These are phyloP conservation scores for Xestia c-nigrum DNA, from an alignment of 2,888 invertebrate species.

Conservation along the genomic window DNA sequence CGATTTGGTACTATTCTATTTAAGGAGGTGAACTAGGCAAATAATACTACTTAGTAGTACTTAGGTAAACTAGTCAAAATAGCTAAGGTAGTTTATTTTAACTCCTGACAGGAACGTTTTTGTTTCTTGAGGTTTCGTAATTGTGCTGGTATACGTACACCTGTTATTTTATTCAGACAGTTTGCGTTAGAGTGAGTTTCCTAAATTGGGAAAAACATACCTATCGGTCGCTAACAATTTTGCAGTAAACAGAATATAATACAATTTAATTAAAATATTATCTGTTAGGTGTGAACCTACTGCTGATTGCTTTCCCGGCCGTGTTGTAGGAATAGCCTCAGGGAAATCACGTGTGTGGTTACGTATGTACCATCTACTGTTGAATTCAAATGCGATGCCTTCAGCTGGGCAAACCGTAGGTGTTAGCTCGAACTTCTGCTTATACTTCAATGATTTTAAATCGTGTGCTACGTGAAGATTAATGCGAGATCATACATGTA, in stretches of 20 bases:
- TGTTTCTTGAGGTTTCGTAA: not conserved
- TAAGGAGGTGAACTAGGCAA: not conserved
- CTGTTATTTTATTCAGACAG: not conserved
- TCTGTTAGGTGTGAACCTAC: conserved; percentile 12
- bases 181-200: not conserved
- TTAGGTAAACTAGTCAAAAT: not conserved
- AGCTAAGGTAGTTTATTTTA: not conserved
- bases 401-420: not conserved
- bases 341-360: conserved; percentile 57
- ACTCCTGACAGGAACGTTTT: not conserved
- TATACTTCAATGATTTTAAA: conserved; percentile 2
- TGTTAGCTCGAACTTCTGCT: conserved; percentile 1
- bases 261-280: conserved; percentile 40
- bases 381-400: conserved; percentile 30
- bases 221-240: not conserved
- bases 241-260: conserved; percentile 1
- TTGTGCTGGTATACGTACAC: not conserved
- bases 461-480: not conserved
- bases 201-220: too few relatives aligned
- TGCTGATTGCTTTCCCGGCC: conserved; percentile 50
- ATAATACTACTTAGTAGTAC: not conserved
- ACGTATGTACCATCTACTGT: conserved; percentile 28
- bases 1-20: not conserved
- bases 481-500: not conserved
- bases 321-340: conserved; percentile 40